Percentiles rank a stretch among this genome's conserved stretches.
phyloP scores from a whole-genome alignment of 2,888 invertebrate species.

The Callyntrura sp. region DNA sequence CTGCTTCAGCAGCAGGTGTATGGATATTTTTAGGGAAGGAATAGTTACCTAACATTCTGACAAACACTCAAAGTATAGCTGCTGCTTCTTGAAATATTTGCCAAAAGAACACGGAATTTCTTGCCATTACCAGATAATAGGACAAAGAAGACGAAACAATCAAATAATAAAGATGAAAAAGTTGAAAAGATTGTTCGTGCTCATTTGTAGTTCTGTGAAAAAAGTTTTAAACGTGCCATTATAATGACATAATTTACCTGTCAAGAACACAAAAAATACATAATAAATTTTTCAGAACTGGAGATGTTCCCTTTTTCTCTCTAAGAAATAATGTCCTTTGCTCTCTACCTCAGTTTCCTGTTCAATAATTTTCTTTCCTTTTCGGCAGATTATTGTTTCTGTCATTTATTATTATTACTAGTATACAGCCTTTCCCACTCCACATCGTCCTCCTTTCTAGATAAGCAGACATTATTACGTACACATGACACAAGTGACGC shows the following conservation, averaged over 20 bases:
- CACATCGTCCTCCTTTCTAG: neutral
- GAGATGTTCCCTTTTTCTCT: neutral
- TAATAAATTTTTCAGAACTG: neutral
- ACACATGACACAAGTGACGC: neutral
- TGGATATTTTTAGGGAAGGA: too few species aligned
- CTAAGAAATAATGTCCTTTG: neutral
- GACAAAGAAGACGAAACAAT: neutral
- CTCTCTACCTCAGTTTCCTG: neutral
- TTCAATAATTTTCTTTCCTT: neutral
- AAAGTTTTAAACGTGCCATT: constrained; percentile 23
- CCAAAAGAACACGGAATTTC: too few species aligned
- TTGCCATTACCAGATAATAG: neutral
- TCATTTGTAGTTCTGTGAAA: constrained; percentile 20
- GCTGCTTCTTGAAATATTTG: too few species aligned
- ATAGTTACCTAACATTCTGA: too few species aligned
- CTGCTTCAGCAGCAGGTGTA: too few species aligned
- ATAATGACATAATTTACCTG: constrained; percentile 53
- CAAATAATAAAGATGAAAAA: neutral
- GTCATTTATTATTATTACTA: too few species aligned
- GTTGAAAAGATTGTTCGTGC: constrained; percentile 25
- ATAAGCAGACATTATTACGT: too few species aligned
- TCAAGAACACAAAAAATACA: constrained; percentile 54
- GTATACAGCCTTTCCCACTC: neutral
- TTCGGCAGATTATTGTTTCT: too few species aligned
- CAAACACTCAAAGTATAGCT: too few species aligned